Conservation (phyloP, 2,888 invertebrate species). For the Luperina testacea region DNA sequence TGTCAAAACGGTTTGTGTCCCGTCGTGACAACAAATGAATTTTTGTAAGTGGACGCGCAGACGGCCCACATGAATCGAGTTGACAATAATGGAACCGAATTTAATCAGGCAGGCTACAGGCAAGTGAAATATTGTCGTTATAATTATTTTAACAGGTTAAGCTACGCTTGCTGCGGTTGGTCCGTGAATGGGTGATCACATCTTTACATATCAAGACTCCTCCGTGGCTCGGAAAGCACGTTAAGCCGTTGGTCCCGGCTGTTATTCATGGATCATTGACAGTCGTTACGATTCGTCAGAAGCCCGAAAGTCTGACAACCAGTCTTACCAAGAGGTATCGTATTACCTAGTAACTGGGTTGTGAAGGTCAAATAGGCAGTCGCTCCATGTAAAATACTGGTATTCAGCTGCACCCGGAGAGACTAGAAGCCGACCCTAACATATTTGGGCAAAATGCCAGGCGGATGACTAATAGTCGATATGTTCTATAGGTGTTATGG, state of each 20-base stretch:
- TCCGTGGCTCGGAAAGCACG: too few relatives aligned
- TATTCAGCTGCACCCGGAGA: not conserved
- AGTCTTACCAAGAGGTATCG: too few relatives aligned
- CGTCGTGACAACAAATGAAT: slow-evolving; percentile 13
- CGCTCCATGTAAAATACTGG: not conserved
- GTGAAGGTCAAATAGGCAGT: not conserved
- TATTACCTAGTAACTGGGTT: too few relatives aligned
- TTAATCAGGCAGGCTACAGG: not conserved
- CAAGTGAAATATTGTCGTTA: not conserved
- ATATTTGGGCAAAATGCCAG: not conserved
- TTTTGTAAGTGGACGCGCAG: slow-evolving; percentile 9
- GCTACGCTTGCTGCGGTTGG: too few relatives aligned
- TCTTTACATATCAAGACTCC: too few relatives aligned
- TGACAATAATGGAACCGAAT: not conserved
- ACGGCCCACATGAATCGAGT: not conserved
- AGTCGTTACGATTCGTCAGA: too few relatives aligned
- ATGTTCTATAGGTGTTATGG: not conserved
- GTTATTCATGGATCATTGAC: too few relatives aligned
- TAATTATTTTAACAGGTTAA: not conserved
- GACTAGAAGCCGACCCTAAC: not conserved
- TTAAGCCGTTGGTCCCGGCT: too few relatives aligned
- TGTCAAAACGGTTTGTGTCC: slow-evolving; percentile 12
- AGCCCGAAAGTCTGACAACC: too few relatives aligned
- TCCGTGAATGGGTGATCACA: not conserved
- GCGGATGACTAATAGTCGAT: too few relatives aligned